Percentiles rank a stretch among this genome's conserved stretches.
phyloP scores from a whole-genome alignment of 2,888 invertebrate species.

The Cerceris rybyensis region DNA sequence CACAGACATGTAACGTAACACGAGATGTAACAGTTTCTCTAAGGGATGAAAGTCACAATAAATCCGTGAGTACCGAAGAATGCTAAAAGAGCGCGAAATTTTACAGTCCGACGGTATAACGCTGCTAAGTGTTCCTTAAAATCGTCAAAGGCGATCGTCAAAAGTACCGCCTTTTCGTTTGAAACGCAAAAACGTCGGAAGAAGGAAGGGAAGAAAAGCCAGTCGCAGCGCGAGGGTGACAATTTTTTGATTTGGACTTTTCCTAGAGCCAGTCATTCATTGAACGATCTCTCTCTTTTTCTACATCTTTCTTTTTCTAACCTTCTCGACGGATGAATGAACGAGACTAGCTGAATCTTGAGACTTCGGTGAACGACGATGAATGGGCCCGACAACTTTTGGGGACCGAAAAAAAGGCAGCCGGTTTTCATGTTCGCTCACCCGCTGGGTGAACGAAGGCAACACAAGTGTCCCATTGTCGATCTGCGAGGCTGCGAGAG shows the following conservation, averaged over 20 bases:
- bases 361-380: slow-evolving; percentile 32
- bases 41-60: background rate
- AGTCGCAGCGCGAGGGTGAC: slow-evolving; percentile 37
- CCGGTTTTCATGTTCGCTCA: slow-evolving; percentile 59
- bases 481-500: slow-evolving; percentile 66
- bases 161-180: slow-evolving; percentile 35
- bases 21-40: too few species aligned
- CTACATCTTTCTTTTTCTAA: too few species aligned
- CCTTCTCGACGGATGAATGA: slow-evolving; percentile 46
- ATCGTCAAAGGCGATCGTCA: slow-evolving; percentile 26
- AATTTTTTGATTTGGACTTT: slow-evolving; percentile 64
- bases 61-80: background rate
- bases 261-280: slow-evolving; percentile 50
- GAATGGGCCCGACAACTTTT: slow-evolving; percentile 48
- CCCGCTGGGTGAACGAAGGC: slow-evolving; percentile 61
- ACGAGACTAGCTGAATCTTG: slow-evolving; percentile 26
- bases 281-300: slow-evolving; percentile 9
- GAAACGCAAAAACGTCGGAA: slow-evolving; percentile 10
- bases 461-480: slow-evolving; percentile 80
- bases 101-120: slow-evolving; percentile 10
- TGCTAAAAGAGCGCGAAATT: slow-evolving; percentile 52
- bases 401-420: slow-evolving; percentile 51
- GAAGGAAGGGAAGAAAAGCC: slow-evolving; percentile 32
- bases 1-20: too few species aligned
- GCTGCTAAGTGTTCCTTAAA: slow-evolving; percentile 43